Evolutionary conservation across 1,140 invertebrate species (phyloP).

Genomic region (Apis laboriosa): DNA sequence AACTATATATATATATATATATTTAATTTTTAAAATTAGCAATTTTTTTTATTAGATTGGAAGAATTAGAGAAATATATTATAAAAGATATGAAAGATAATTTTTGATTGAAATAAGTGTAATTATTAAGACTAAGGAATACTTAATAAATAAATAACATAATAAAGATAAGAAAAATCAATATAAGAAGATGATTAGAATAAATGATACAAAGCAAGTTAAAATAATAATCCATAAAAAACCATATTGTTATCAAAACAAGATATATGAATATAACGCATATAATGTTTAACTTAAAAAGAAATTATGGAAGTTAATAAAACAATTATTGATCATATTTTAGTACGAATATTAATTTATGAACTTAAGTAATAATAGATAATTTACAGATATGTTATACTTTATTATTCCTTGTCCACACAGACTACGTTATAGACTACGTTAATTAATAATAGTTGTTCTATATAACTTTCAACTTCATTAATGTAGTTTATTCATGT

Average conservation of each 20-base stretch:
- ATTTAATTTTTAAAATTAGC: too few relatives aligned
- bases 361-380: neutral
- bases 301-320: neutral
- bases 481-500: neutral
- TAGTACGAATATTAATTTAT: neutral
- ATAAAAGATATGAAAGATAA: too few relatives aligned
- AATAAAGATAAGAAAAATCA: neutral
- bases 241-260: neutral
- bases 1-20: too few relatives aligned
- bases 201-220: neutral
- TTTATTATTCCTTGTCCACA: neutral
- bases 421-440: neutral
- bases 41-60: neutral
- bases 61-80: neutral
- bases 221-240: neutral
- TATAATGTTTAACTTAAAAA: neutral
- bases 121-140: neutral
- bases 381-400: constrained; percentile 5
- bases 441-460: neutral
- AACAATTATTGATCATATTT: neutral
- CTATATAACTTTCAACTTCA: neutral
- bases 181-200: neutral
- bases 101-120: too few relatives aligned
- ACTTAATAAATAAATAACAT: neutral
- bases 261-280: too few relatives aligned